Conservation (phyloP, 2,888 invertebrate genomes). For the Maniola hyperantus region DNA sequence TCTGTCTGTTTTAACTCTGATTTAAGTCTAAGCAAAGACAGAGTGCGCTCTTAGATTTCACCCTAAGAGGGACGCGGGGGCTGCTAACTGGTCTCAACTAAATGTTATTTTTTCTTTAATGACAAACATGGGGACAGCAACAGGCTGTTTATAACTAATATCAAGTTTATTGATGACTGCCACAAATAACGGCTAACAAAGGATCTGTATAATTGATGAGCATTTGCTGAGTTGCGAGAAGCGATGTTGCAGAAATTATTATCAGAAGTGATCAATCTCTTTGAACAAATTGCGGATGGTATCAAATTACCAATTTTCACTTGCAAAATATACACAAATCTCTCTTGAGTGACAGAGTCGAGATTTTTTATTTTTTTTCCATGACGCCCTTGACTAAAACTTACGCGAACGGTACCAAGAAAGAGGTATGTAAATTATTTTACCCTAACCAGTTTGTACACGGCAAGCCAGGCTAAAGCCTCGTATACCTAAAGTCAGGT, state of each 20-base stretch:
- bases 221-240: conserved; percentile 18
- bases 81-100: neutral
- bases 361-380: too few species aligned
- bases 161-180: conserved; percentile 17
- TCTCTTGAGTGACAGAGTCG: too few species aligned
- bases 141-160: conserved; percentile 10
- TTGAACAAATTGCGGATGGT: conserved; percentile 27
- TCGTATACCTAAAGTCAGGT: too few species aligned
- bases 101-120: neutral
- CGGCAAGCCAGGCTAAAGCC: too few species aligned
- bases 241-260: conserved; percentile 26
- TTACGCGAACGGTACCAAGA: too few species aligned
- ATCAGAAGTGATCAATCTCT: conserved; percentile 37
- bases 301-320: conserved; percentile 20
- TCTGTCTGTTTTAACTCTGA: too few species aligned
- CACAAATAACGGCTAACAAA: conserved; percentile 28
- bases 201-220: conserved; percentile 20
- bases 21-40: too few species aligned
- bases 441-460: too few species aligned
- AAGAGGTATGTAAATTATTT: too few species aligned
- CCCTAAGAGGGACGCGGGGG: too few species aligned
- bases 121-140: neutral
- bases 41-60: too few species aligned
- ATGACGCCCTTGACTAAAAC: too few species aligned
- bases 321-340: neutral